Conservation (phyloP, 2,797 vertebrate species). For the Danionella dracula region DNA sequence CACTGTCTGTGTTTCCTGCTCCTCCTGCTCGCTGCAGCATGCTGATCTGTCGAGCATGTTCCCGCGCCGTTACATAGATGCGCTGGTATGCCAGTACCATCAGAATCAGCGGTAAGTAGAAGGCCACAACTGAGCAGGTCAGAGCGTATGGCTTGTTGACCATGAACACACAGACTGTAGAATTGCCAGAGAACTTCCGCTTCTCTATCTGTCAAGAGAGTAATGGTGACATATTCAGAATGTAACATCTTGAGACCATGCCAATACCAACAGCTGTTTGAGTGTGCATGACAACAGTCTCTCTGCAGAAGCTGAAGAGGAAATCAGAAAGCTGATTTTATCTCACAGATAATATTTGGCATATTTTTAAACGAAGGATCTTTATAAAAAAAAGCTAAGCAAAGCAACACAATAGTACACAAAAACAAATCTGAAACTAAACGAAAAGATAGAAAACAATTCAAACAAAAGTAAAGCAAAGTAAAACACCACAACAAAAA, state of each 20-base stretch:
- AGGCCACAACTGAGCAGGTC: constrained; percentile 96
- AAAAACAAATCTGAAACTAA: too few relatives aligned
- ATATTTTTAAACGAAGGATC: too few relatives aligned
- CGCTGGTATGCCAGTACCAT: constrained; percentile 98
- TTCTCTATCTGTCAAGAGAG: constrained; percentile 76
- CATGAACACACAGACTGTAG: constrained; percentile 94
- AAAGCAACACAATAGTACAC: too few relatives aligned
- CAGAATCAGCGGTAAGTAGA: constrained; percentile 93
- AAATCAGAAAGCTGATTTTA: too few relatives aligned
- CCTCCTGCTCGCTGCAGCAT: constrained; percentile 84
- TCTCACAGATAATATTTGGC: too few relatives aligned
- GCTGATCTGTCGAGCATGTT: constrained; percentile 88
- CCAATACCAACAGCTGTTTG: too few relatives aligned
- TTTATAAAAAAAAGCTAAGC: too few relatives aligned
- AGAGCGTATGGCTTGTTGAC: constrained; percentile 98
- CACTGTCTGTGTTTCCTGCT: constrained; percentile 58
- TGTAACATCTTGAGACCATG: neutral
- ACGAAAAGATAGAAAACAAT: too few relatives aligned
- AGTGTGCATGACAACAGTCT: too few relatives aligned
- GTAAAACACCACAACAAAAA: too few relatives aligned
- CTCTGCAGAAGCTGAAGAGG: too few relatives aligned
- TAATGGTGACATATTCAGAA: constrained; percentile 9
- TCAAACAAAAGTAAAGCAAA: too few relatives aligned
- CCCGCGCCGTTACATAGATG: constrained; percentile 92
- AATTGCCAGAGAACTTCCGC: constrained; percentile 80